phyloP scores from a whole-genome alignment of 2,888 invertebrate species.

The Macaria notata region DNA sequence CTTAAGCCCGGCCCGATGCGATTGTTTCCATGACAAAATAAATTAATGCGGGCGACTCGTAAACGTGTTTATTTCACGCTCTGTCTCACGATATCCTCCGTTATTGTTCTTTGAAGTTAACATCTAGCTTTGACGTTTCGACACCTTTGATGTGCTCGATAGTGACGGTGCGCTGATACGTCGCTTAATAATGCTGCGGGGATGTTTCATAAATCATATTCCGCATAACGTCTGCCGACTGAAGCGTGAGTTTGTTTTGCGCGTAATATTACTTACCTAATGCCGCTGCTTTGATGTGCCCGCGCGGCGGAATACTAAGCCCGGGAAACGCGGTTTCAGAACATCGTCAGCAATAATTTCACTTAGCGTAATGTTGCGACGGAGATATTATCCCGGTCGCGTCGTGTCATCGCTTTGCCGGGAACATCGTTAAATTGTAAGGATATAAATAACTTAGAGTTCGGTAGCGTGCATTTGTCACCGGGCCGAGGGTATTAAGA shows the following conservation, averaged over 20 bases:
- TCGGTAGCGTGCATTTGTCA: slow-evolving; percentile 77
- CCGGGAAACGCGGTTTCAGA: slow-evolving; percentile 45
- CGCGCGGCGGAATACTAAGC: slow-evolving; percentile 48
- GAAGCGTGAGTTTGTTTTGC: slow-evolving; percentile 49
- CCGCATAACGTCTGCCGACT: slow-evolving; percentile 47
- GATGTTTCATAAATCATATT: slow-evolving; percentile 57
- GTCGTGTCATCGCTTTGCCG: slow-evolving; percentile 62
- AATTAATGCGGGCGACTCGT: slow-evolving; percentile 68
- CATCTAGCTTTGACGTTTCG: slow-evolving; percentile 49
- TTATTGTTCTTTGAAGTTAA: slow-evolving; percentile 70
- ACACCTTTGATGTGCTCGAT: slow-evolving; percentile 64
- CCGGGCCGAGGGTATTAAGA: slow-evolving; percentile 76
- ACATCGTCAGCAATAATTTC: slow-evolving; percentile 62
- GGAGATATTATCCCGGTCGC: slow-evolving; percentile 54
- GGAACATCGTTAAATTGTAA: slow-evolving; percentile 61
- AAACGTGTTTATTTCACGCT: slow-evolving; percentile 64
- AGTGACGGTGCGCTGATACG: slow-evolving; percentile 44
- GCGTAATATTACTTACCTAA: slow-evolving; percentile 48
- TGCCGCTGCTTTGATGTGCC: slow-evolving; percentile 57
- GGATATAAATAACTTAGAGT: slow-evolving; percentile 79
- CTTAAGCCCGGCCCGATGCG: slow-evolving; percentile 48
- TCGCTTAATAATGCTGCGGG: slow-evolving; percentile 38
- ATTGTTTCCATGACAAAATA: slow-evolving; percentile 75
- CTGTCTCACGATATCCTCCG: slow-evolving; percentile 53
- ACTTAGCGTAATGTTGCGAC: slow-evolving; percentile 53